Evolutionary conservation across 92 coral and sea anemone species (phyloP), one percentile per base, ranked within the genome.

Genomic region (Heliopora coerulea): DNA sequence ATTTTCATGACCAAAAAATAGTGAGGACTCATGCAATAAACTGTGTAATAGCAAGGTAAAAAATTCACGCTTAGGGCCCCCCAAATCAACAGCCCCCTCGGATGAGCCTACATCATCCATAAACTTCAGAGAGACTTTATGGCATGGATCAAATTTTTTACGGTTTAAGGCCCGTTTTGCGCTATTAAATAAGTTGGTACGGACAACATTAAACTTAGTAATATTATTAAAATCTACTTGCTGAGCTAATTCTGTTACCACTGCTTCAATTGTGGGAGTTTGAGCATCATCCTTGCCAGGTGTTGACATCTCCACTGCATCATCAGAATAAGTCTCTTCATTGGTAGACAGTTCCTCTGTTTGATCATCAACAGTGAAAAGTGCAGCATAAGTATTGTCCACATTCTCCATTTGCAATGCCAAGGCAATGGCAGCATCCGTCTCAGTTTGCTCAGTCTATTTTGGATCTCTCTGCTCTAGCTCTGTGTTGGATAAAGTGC

Each of bases 341-440:
- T 48, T 68, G 60, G 59, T 27, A 13, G 12, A 26, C 59, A 68
- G 75, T 68, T 46, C 75, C 26, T 68, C n/a, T n/a, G n/a, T n/a
- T 33, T 25, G 59, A 46, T 68, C 75, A 68, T 68, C 75, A 49
- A 68, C 41, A 68, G 75, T 68, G 42, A 68, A 25, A 46, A 46
- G 75, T 68, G 58, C 58, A 26, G 75, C 75, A 68, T 46, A 68
- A 4, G 75, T 68, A 32, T 49, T 46, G 60, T 68, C 58, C 24
- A 68, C 60, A 49, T 49, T 49, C 41, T 49, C 59, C 58, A 42
- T 46, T 68, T 68, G 59, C 41, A 68, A 46, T 46, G 59, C 75
- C 42, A 46, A 49, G 23, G 75, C 75, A 68, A 68, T 23, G 60
- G 75, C 75, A 20, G 75, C 75, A 68, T 68, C 75, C 2, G 75